Evolutionary conservation across 1,140 invertebrate species (phyloP), one percentile per base, ranked within the genome.

Genomic region (Diachasmimorpha longicaudata): DNA sequence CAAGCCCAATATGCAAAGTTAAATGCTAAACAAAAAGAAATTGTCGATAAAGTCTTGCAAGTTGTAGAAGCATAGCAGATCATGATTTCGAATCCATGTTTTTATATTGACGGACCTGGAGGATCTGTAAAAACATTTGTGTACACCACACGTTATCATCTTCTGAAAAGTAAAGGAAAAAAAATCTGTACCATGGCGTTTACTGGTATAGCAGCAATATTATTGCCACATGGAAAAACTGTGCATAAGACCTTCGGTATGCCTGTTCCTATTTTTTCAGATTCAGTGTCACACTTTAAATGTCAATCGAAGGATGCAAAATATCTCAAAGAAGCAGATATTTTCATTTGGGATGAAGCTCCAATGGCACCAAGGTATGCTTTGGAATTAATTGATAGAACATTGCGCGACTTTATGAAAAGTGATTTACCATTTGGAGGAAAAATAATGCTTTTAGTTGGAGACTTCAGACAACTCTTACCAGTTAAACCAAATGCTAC

Each of bases 391-490:
- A 23, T 81, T 16, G 81, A 83, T 72, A 46, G 76, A 58, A 70
- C 69, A 71, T 63, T 82, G 4, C 52, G 77, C 55, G 77, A 79
- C 39, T 37, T 82, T 39, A 72, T 72, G 70, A 46, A 67, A 63
- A 58, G 42, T 63, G 16, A 74, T 77, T 4, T 70, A n/a, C 78
- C 75, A 4, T 82, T 83, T 42, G 82, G 81, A 6, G 81, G 79
- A n/a, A 79, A 82, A 78, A 70, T 77, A 42, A n/a, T 83, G 4
- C 19, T 84, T 6, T 71, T 80, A 39, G 79, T 75, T 8, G 81
- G 81, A 8, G 81, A 82, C 70, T 80, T 81, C 75, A 42, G 80
- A 25, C 81, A 83, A 78, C 21, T 77, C 14, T 58, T 82, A 14
- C 82, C 83, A 13, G 77, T 84, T 4, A 78, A 77, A 52, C 25